Base-by-base conservation (phyloP, 1,140 invertebrate genomes). In the Trichonephila inaurata region DNA sequence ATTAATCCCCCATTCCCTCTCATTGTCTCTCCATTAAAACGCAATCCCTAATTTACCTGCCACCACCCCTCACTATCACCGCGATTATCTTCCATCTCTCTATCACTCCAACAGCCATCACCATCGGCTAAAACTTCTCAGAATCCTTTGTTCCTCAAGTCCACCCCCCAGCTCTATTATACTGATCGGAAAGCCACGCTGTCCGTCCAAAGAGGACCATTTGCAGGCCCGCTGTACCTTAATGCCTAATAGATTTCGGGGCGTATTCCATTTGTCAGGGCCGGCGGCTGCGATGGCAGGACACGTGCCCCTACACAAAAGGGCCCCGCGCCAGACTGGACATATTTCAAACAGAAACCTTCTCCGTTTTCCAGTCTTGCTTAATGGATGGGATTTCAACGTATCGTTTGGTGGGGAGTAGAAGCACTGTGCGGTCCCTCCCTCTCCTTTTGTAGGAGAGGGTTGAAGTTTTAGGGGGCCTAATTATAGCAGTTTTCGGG, bases 201-300 rank as follows among this genome's bases (percentile, higher is more conserved):
- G 69, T 24, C n/a, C 69, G 2, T 33, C 69, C 69, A 33, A 28
- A 28, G 69, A 28, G 69, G 14, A n/a, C 90, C 90, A 91, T 91
- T 91, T 91, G 90, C 61, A 91, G 61, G 90, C 28, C 90, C 60
- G 44, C 24, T 91, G 90, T 81, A 66, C 61, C 77, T 44, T 92
- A 92, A 92, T 92, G 91, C 83, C 91, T 92, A 92, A 92, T 92
- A 92, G 91, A 92, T 92, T 92, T 86, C 60, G 91, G 91, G 91
- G 91, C 91, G 91, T 92, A 33, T 83, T 92, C 91, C 83, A 92
- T 92, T 92, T 92, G 91, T 92, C 82, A 86, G 44, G 87, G 64
- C 28, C 62, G 87, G 66, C 87, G 87, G 62, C 87, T 72, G 62
- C 33, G 16, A 33, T 89, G 87, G 24, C 66, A 89, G 83, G 83